A percentile compares a stretch with the other conserved stretches of the same genome.
Conservation (phyloP, 1,140 invertebrate genomes). For the Ceratina calcarata region DNA sequence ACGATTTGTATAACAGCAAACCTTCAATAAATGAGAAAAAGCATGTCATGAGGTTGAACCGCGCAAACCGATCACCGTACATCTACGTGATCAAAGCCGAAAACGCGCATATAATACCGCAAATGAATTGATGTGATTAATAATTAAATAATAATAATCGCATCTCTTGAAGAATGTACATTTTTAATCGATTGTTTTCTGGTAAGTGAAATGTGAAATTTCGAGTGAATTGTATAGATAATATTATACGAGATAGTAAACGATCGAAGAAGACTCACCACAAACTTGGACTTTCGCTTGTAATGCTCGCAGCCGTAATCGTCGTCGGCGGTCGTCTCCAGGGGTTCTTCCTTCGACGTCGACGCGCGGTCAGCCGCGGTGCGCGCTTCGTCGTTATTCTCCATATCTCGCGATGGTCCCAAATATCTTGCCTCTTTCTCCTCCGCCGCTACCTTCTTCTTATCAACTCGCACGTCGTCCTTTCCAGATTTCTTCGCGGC, state of each 20-base stretch:
- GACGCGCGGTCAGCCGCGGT: slow-evolving; percentile 39
- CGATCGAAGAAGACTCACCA: slow-evolving; percentile 81
- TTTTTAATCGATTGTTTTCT: too few relatives aligned
- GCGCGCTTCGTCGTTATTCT: slow-evolving; percentile 34
- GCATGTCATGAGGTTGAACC: background rate
- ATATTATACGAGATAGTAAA: background rate
- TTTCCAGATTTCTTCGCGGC: slow-evolving; percentile 42
- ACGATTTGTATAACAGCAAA: background rate
- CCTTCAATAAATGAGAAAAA: background rate
- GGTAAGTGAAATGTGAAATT: too few relatives aligned
- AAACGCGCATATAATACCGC: background rate
- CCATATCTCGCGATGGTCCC: slow-evolving; percentile 37
- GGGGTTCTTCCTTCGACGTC: slow-evolving; percentile 48
- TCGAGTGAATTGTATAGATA: background rate
- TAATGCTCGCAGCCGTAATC: slow-evolving; percentile 87
- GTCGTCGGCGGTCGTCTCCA: slow-evolving; percentile 51
- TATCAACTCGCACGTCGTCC: slow-evolving; percentile 42
- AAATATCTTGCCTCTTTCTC: slow-evolving; percentile 43
- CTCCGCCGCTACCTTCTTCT: slow-evolving; percentile 42
- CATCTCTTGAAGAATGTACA: too few relatives aligned
- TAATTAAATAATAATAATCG: too few relatives aligned
- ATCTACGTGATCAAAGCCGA: slow-evolving; percentile 28
- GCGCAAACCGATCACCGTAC: slow-evolving; percentile 5
- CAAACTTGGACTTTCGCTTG: slow-evolving; percentile 90
- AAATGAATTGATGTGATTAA: too few relatives aligned